A percentile compares a stretch with the other conserved stretches of the same genome.
Conservation (phyloP, 2,888 invertebrate genomes). For the Lycaena phlaeas region DNA sequence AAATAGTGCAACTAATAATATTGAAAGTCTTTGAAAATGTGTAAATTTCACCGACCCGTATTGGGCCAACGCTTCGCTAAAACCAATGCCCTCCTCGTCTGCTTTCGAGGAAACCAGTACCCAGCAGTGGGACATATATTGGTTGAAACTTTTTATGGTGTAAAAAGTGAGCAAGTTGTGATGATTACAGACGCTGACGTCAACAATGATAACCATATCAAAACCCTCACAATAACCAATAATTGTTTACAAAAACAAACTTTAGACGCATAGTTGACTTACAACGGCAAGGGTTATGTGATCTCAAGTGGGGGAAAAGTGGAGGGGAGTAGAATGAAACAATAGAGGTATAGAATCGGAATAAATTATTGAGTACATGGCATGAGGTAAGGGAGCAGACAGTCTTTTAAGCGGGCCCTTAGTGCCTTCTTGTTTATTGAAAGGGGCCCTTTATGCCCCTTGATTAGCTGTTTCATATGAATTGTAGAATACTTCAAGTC, state of each 20-base stretch:
- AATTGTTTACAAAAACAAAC: constrained; percentile 39
- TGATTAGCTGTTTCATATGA: constrained; percentile 6
- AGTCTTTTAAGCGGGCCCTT: constrained; percentile 43
- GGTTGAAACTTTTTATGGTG: too few relatives aligned
- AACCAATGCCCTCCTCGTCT: too few relatives aligned
- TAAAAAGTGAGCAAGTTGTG: too few relatives aligned
- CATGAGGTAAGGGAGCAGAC: constrained; percentile 39
- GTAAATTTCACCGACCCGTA: too few relatives aligned
- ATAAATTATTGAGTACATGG: constrained; percentile 56
- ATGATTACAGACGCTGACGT: too few relatives aligned
- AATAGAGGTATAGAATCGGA: constrained; percentile 36
- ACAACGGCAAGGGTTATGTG: constrained; percentile 53
- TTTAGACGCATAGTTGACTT: constrained; percentile 42
- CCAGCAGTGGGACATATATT: too few relatives aligned
- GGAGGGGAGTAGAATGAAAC: constrained; percentile 17
- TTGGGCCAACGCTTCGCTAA: too few relatives aligned
- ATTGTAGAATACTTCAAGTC: constrained; percentile 5
- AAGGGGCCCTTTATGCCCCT: constrained; percentile 16
- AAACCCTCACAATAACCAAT: too few relatives aligned
- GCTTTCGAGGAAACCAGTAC: too few relatives aligned
- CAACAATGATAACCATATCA: too few relatives aligned
- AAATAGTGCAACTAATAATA: too few relatives aligned
- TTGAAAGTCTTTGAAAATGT: too few relatives aligned
- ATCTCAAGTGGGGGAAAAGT: constrained; percentile 37
- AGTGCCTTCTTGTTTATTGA: constrained; percentile 21